A percentile compares a stretch with the other conserved stretches of the same genome.
Conservation (phyloP, 2,888 invertebrate genomes). For the Mantis religiosa region DNA sequence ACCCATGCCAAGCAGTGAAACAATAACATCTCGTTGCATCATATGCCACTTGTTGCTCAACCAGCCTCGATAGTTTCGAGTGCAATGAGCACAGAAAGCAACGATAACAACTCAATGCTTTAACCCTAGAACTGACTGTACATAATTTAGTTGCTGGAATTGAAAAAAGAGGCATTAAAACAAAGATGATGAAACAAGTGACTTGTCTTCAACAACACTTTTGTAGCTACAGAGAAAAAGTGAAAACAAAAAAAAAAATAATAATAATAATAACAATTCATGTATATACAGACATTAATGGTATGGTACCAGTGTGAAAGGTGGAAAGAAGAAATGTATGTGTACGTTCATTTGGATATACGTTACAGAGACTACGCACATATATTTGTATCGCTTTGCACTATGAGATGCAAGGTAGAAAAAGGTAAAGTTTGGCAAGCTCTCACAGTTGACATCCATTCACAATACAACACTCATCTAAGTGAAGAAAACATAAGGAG, state of each 20-base stretch:
- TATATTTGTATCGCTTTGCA: constrained; percentile 27
- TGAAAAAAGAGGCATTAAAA: constrained; percentile 34
- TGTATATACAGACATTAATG: constrained; percentile 28
- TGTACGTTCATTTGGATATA: constrained; percentile 21
- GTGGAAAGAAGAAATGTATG: constrained; percentile 30
- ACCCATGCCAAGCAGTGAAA: constrained; percentile 34
- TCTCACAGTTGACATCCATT: constrained; percentile 34
- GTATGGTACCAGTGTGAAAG: constrained; percentile 25
- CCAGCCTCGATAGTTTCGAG: constrained; percentile 15
- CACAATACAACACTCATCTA: constrained; percentile 35
- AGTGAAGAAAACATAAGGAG: constrained; percentile 31
- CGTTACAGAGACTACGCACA: constrained; percentile 27
- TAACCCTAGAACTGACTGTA: constrained; percentile 32
- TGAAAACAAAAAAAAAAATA: constrained; percentile 26
- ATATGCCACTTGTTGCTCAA: constrained; percentile 25
- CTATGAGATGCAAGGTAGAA: constrained; percentile 33
- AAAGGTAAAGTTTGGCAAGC: constrained; percentile 31
- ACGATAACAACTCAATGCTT: constrained; percentile 31
- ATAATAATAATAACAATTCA: too few species aligned
- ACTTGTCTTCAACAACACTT: constrained; percentile 31
- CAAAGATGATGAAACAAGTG: constrained; percentile 33
- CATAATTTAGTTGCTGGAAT: constrained; percentile 33
- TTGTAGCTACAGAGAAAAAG: constrained; percentile 32
- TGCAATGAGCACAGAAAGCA: constrained; percentile 25
- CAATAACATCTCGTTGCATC: constrained; percentile 28